A percentile compares a stretch with the other conserved stretches of the same genome.
Conservation (phyloP, 1,140 invertebrate species). For the Euura lappo region DNA sequence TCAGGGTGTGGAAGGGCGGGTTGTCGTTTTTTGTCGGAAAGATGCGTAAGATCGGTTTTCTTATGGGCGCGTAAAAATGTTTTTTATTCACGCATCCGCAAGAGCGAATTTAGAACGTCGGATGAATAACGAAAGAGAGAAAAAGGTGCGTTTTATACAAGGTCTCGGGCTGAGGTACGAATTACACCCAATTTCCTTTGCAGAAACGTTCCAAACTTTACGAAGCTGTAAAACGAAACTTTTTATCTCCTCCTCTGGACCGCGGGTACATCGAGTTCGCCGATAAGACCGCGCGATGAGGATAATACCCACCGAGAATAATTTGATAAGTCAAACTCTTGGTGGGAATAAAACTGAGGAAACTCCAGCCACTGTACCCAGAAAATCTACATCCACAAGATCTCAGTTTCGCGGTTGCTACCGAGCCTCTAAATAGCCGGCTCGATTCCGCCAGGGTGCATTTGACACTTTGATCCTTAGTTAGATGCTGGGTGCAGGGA, state of each 20-base stretch:
- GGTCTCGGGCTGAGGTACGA: not conserved
- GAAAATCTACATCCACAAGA: not conserved
- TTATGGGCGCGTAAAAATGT: too few relatives aligned
- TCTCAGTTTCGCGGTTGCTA: not conserved
- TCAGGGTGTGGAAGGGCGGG: too few relatives aligned
- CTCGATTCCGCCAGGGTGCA: conserved; percentile 1
- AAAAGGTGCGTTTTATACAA: too few relatives aligned
- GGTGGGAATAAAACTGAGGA: not conserved
- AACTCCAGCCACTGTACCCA: not conserved
- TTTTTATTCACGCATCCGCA: too few relatives aligned
- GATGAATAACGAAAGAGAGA: too few relatives aligned
- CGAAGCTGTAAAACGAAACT: not conserved
- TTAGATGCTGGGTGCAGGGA: not conserved
- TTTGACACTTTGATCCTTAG: conserved; percentile 1
- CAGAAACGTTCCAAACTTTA: not conserved
- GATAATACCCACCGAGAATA: too few relatives aligned
- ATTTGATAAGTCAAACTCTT: not conserved
- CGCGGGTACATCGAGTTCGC: not conserved
- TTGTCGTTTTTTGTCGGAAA: too few relatives aligned
- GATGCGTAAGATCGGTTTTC: too few relatives aligned
- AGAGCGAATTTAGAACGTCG: too few relatives aligned
- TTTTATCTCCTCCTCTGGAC: not conserved
- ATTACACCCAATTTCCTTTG: not conserved
- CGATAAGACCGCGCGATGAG: too few relatives aligned
- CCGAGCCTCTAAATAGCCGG: not conserved